A percentile compares a stretch with the other conserved stretches of the same genome.
Evolutionary conservation across 2,888 invertebrate genomes (phyloP).

Genomic region (Griposia aprilina): DNA sequence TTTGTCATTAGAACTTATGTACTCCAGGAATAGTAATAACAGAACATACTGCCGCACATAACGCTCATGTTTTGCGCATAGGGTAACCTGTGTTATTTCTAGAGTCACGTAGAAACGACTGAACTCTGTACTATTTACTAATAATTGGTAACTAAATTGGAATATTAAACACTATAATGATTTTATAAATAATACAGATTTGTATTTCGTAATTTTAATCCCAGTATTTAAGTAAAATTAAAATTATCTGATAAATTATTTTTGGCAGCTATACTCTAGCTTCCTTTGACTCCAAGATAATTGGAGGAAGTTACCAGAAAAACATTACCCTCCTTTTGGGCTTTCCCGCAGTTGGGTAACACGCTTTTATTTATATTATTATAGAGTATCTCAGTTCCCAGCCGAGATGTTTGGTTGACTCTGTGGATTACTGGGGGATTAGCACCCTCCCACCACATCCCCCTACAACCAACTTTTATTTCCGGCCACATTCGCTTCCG

Average conservation of each 20-base stretch:
- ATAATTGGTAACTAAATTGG: not conserved
- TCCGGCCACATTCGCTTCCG: slow-evolving; percentile 51
- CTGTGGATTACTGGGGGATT: slow-evolving; percentile 58
- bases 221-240: not conserved
- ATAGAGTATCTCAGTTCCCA: slow-evolving; percentile 50
- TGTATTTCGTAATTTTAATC: not conserved
- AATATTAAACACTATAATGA: not conserved
- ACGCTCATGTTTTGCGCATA: slow-evolving; percentile 7
- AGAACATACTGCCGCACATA: slow-evolving; percentile 33
- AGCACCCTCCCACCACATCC: slow-evolving; percentile 18
- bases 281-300: not conserved
- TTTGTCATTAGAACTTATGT: not conserved
- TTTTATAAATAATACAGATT: not conserved
- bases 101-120: slow-evolving; percentile 43
- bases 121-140: slow-evolving; percentile 4
- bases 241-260: not conserved
- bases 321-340: not conserved
- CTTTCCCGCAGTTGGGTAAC: not conserved
- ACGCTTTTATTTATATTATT: slow-evolving; percentile 31
- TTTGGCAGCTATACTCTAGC: not conserved
- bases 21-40: slow-evolving; percentile 11
- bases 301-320: not conserved
- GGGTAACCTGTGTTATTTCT: slow-evolving; percentile 37
- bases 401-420: slow-evolving; percentile 37
- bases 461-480: slow-evolving; percentile 60